Evolutionary conservation across 2,888 invertebrate species (phyloP).

Genomic region (Carterocephalus palaemon): DNA sequence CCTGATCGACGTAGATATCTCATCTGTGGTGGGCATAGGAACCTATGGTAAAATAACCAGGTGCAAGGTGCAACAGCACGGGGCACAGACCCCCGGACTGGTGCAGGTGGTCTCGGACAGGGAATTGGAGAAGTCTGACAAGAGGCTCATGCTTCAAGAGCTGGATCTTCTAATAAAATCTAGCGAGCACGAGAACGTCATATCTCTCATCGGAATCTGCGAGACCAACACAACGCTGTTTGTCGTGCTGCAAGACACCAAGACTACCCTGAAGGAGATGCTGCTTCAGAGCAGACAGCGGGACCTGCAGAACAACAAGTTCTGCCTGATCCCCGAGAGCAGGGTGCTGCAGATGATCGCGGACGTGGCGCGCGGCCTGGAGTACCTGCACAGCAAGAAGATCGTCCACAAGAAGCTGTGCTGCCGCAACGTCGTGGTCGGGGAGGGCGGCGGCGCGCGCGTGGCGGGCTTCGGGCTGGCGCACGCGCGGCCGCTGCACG

Average conservation of each 20-base stretch:
- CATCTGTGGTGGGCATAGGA: slow-evolving; percentile 84
- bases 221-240: slow-evolving; percentile 87
- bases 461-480: slow-evolving; percentile 87
- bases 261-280: slow-evolving; percentile 83
- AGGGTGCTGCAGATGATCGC: slow-evolving; percentile 81
- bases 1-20: slow-evolving; percentile 84
- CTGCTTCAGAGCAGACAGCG: slow-evolving; percentile 80
- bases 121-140: slow-evolving; percentile 73
- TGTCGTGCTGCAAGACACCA: slow-evolving; percentile 84
- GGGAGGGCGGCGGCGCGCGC: slow-evolving; percentile 83
- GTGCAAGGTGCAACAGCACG: slow-evolving; percentile 83
- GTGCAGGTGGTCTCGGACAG: slow-evolving; percentile 83
- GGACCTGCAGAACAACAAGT: slow-evolving; percentile 74
- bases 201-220: slow-evolving; percentile 87
- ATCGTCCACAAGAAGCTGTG: slow-evolving; percentile 86
- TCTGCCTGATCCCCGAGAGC: slow-evolving; percentile 81
- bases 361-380: slow-evolving; percentile 85
- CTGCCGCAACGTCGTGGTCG: slow-evolving; percentile 84
- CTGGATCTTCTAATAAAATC: slow-evolving; percentile 84
- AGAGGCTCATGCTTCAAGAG: slow-evolving; percentile 81
- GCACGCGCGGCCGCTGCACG: slow-evolving; percentile 80
- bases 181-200: slow-evolving; percentile 84
- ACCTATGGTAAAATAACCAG: slow-evolving; percentile 88
- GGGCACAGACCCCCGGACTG: slow-evolving; percentile 70
- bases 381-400: slow-evolving; percentile 82